Percentiles rank a stretch among this genome's conserved stretches.
Evolutionary conservation across 2,797 vertebrate species (phyloP).

Genomic region (Eulemur mongoz): DNA sequence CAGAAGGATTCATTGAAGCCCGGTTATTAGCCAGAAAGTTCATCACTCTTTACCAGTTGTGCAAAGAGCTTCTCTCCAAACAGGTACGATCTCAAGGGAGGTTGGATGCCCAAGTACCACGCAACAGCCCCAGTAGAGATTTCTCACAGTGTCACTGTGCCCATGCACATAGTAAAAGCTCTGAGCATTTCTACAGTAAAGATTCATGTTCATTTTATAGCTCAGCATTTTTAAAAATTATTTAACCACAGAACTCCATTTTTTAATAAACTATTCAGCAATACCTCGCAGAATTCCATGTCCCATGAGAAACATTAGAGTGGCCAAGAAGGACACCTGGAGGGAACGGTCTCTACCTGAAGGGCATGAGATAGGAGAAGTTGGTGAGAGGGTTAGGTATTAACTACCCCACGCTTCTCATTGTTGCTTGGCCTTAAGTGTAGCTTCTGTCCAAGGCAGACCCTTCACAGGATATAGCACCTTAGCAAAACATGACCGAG

Average conservation of each 20-base stretch:
- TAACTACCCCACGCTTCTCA: neutral
- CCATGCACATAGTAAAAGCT: neutral
- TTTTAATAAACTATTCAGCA: neutral
- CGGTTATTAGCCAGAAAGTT: constrained; percentile 93
- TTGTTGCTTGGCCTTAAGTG: neutral
- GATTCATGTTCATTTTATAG: neutral
- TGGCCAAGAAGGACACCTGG: neutral
- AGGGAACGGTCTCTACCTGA: neutral
- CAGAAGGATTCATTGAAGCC: constrained; percentile 95
- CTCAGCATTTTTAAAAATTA: neutral
- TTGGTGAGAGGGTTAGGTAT: neutral
- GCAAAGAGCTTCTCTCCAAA: constrained; percentile 97
- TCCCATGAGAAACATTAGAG: neutral
- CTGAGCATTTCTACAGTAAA: neutral
- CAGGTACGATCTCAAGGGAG: constrained; percentile 87
- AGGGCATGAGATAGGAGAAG: neutral
- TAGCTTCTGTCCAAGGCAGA: neutral
- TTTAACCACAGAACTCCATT: neutral
- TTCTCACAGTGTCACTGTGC: neutral
- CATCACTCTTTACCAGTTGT: constrained; percentile 95
- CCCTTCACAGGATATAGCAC: neutral
- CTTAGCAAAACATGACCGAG: neutral
- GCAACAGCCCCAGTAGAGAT: neutral
- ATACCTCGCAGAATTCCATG: neutral
- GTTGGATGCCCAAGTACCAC: fast-evolving